Evolutionary conservation across 2,888 invertebrate species (phyloP).

Genomic region (Sericinus montela): DNA sequence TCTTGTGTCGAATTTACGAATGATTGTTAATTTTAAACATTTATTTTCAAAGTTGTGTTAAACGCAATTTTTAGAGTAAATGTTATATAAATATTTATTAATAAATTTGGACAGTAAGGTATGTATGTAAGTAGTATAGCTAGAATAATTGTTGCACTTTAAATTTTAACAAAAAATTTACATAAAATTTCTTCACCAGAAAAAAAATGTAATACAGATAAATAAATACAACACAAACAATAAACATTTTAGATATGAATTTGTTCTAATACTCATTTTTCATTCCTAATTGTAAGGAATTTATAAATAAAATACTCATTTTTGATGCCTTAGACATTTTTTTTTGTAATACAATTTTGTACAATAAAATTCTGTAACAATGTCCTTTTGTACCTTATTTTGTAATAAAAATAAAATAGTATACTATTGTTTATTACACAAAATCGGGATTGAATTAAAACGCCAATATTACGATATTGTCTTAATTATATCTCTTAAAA

Average conservation of each 20-base stretch:
- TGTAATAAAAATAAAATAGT: slow-evolving; percentile 41
- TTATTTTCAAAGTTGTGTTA: not conserved
- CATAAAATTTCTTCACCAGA: too few species aligned
- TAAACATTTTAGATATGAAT: too few species aligned
- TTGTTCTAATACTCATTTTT: too few species aligned
- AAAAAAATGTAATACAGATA: too few species aligned
- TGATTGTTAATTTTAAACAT: not conserved
- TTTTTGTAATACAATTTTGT: slow-evolving; percentile 24
- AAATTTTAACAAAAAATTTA: not conserved
- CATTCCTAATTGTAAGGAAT: too few species aligned
- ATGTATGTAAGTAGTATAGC: not conserved
- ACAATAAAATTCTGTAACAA: slow-evolving; percentile 25
- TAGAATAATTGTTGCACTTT: not conserved
- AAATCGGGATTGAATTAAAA: too few species aligned
- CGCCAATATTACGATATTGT: too few species aligned
- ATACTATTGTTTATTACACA: too few species aligned
- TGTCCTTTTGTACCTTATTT: slow-evolving; percentile 68
- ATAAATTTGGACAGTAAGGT: not conserved
- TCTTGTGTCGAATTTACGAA: not conserved
- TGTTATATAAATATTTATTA: not conserved
- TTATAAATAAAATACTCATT: slow-evolving; percentile 12
- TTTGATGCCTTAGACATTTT: slow-evolving; percentile 27
- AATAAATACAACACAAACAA: too few species aligned
- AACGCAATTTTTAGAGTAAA: too few species aligned
- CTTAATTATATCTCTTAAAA: too few species aligned